Evolutionary conservation across 2,113 vertebrate genomes (phyloP), one percentile per base, ranked within the genome.

Genomic region (Cettia cetti): DNA sequence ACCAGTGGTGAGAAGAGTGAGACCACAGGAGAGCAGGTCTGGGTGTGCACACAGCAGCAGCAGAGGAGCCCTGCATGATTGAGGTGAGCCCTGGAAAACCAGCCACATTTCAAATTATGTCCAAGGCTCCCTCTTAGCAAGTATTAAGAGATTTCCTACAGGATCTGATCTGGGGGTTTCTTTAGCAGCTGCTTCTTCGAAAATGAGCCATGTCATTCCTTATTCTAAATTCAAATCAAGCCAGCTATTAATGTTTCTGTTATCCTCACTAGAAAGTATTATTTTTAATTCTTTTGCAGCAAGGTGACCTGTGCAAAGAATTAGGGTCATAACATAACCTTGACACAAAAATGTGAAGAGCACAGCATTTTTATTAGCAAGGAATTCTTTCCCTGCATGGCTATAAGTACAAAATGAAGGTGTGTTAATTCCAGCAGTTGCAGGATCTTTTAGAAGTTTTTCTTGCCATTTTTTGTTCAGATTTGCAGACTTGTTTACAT

Each of bases 181-280:
- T 93, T 92, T 83, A 78, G 71, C 56, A 92, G 59, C 30, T 35
- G 12, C 39, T 83, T 88, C 49, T 83, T 93, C 86, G 77, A 83
- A 86, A 95, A 66, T 59, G 63, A 89, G 10, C n/a, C 64, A 66
- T 83, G 70, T 90, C 68, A 42, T 74, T 90, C n/a, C 50, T 83
- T 90, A 92, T 83, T 89, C 68, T 61, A 50, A 90, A 90, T 86
- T 93, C 56, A 80, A 70, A 86, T 78, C 76, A 82, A 95, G 33
- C 10, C 59, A 88, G 30, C 12, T 83, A 66, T 53, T 94, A 85
- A 61, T 35, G 18, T 80, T 92, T 88, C 71, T 80, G 26, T 76
- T 88, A 53, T 13, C n/a, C n/a, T 80, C 37, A 64, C 75, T 69
- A 90, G 63, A 90, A 82, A 65, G 37, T 37, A 53, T 82, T 87